Conservation (phyloP, 2,888 invertebrate species). For the Trissolcus japonicus region DNA sequence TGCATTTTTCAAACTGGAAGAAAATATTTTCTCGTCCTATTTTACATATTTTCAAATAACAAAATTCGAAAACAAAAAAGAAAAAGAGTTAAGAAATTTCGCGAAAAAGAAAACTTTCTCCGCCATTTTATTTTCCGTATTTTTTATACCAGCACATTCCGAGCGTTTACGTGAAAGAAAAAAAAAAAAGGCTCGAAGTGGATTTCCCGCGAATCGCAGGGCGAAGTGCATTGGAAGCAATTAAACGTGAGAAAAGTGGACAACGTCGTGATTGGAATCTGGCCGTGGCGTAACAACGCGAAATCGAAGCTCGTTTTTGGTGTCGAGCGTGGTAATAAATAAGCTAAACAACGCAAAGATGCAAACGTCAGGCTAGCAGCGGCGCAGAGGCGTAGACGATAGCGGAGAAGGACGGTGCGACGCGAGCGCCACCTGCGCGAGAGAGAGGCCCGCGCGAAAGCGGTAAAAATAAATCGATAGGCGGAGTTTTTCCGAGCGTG, state of each 20-base stretch:
- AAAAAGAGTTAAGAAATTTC: no score
- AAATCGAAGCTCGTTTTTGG: slow-evolving; percentile 54
- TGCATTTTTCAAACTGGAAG: not conserved
- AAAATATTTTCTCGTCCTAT: no score
- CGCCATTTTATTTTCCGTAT: no score
- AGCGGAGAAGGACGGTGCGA: slow-evolving; percentile 9
- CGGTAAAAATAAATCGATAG: slow-evolving; percentile 76
- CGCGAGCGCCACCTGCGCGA: not conserved
- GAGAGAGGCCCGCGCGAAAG: slow-evolving; percentile 32
- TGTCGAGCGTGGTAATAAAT: slow-evolving; percentile 53
- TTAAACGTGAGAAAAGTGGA: slow-evolving; percentile 54
- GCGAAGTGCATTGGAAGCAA: slow-evolving; percentile 33
- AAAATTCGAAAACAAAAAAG: not conserved
- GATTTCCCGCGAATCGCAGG: slow-evolving; percentile 1
- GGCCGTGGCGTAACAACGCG: slow-evolving; percentile 37
- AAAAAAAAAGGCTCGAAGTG: not conserved
- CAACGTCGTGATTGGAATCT: slow-evolving; percentile 38
- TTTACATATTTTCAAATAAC: not conserved
- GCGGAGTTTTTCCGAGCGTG: slow-evolving; percentile 75
- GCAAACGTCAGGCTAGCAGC: slow-evolving; percentile 49
- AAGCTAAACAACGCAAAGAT: slow-evolving; percentile 43
- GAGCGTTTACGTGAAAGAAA: not conserved
- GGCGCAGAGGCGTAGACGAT: slow-evolving; percentile 37
- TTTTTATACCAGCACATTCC: no score
- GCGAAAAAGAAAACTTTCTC: not conserved